Percentiles rank a stretch among this genome's conserved stretches.
These are phyloP conservation scores for Thinocorus orbignyianus DNA, from an alignment of 2,113 vertebrate species.

Conservation along the genomic window DNA sequence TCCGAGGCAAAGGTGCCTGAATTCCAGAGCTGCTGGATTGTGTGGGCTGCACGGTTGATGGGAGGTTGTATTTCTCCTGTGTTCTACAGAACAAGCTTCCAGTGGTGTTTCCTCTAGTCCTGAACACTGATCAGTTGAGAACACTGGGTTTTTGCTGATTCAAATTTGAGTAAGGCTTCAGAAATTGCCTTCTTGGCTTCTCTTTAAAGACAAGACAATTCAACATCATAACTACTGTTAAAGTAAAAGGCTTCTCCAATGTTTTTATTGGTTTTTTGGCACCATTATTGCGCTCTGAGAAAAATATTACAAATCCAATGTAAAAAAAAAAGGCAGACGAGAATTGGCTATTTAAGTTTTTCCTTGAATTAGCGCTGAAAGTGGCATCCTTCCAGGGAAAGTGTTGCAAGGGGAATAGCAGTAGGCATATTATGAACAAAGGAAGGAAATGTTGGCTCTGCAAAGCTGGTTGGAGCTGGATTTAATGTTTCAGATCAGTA, in stretches of 20 bases:
- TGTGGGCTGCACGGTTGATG: not conserved
- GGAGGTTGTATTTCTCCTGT: not conserved
- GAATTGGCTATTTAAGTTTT: slow-evolving; percentile 29
- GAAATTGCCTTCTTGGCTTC: slow-evolving; percentile 13
- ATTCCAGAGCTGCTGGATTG: not conserved
- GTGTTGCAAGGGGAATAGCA: slow-evolving; percentile 48
- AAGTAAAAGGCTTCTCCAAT: slow-evolving; percentile 14
- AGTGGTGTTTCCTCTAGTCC: not conserved
- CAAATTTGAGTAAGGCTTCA: not conserved
- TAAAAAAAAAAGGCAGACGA: slow-evolving; percentile 9
- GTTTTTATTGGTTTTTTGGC: slow-evolving; percentile 1
- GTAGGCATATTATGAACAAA: slow-evolving; percentile 40
- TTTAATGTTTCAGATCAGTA: slow-evolving; percentile 46
- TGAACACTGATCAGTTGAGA: not conserved
- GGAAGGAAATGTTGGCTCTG: slow-evolving; percentile 31
- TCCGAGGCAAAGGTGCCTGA: not conserved
- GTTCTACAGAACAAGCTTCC: not conserved
- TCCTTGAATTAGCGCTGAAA: slow-evolving; percentile 34
- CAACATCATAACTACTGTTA: not conserved
- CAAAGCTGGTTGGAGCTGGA: slow-evolving; percentile 26
- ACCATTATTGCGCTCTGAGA: not conserved
- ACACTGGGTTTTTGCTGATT: not conserved
- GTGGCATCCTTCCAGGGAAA: slow-evolving; percentile 59
- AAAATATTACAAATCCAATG: not conserved
- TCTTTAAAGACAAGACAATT: slow-evolving; percentile 15